Base-by-base conservation (phyloP, 1,140 invertebrate species). In the Drosophila novamexicana region DNA sequence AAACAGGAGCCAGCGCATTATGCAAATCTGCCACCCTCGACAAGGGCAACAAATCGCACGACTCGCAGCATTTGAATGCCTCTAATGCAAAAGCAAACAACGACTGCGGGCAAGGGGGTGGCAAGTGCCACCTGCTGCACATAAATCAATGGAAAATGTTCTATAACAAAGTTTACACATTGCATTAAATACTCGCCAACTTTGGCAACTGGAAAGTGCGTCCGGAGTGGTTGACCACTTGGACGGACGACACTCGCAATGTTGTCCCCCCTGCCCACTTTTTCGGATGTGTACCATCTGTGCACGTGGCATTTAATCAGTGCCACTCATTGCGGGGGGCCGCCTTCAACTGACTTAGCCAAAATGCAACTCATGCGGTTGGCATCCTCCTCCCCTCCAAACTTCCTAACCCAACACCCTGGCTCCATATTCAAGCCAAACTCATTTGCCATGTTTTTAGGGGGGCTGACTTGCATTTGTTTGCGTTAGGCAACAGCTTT, bases 291-390 rank as follows among this genome's bases (percentile, higher is more conserved):
- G 47, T 49, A 22, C 22, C 73, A 75, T 52, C 67, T 71, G 73
- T 75, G 73, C 67, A 64, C 73, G 67, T 65, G 67, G 61, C 73
- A 71, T 75, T 75, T 75, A 75, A 75, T 75, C 73, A 75, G 73
- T 71, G 73, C 68, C 73, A 75, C 73, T 75, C 67, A 65, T 71
- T 61, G 56, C 58, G 54, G 74, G 74, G 49, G 39, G 10, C 65
- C 18, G 54, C 53, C 62, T 73, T 50, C 34, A 65, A 54, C 71
- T 75, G 67, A 79, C 72, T 73, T 77, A 53, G 64, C 57, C 77
- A 66, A 84, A 81, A 75, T 84, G 77, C 74, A 84, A 81, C 81
- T 84, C 81, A 84, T 84, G 81, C 70, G 81, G 81, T 85, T 77
- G 74, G 22, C 22, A 29, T 29, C 0, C 22, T 0, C 10, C 65